A percentile compares a stretch with the other conserved stretches of the same genome.
Evolutionary conservation across 1,140 invertebrate genomes (phyloP).

Genomic region (Tetraneura akinire): DNA sequence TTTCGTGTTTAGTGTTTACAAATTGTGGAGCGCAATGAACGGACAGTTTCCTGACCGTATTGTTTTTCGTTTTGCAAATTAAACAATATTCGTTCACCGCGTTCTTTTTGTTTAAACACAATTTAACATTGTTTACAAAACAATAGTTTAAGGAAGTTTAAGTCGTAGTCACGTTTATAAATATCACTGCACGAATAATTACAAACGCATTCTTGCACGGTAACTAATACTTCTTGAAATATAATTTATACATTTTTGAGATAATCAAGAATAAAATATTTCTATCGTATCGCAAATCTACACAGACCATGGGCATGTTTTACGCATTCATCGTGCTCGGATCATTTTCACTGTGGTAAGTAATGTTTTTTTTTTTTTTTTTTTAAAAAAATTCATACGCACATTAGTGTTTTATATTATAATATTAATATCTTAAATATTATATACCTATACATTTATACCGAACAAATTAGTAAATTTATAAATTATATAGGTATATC

Average conservation of each 20-base stretch:
- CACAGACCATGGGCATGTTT: neutral
- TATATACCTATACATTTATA: no score
- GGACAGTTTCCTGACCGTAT: conserved; percentile 2
- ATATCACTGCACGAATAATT: neutral
- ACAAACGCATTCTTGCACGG: neutral
- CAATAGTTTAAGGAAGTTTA: conserved; percentile 34
- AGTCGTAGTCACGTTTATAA: neutral
- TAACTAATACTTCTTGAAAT: no score
- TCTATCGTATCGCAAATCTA: neutral
- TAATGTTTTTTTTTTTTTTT: no score
- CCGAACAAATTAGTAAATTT: no score
- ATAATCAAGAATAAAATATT: neutral
- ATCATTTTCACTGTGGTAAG: neutral
- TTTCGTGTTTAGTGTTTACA: conserved; percentile 35
- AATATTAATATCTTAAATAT: no score
- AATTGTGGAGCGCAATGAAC: neutral
- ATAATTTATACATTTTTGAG: neutral
- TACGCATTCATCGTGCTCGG: neutral
- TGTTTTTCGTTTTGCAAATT: neutral
- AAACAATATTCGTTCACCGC: neutral
- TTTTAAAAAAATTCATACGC: no score
- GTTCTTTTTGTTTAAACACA: neutral
- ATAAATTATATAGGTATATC: no score
- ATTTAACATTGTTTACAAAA: conserved; percentile 29
- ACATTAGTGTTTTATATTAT: no score